Base-by-base conservation (phyloP, 2,113 vertebrate species). In the Erythrolamprus reginae region DNA sequence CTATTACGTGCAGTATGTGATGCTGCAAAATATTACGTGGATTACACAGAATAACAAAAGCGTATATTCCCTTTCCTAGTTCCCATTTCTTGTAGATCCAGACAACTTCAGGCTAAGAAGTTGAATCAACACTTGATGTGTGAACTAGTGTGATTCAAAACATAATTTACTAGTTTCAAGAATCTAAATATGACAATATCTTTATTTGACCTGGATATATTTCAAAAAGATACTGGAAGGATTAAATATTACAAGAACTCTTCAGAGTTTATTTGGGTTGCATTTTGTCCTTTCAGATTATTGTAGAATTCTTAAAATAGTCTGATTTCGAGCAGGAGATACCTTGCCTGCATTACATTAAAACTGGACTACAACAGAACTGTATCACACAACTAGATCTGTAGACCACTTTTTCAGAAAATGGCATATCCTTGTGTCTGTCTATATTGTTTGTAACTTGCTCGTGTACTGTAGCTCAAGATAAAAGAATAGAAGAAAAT, bases 71-170 rank as follows among this genome's bases (percentile, higher is more conserved):
- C 93, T 89, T 90, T 92, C 77, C 83, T 94, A 28, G 93, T 95
- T 93, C 94, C 94, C 94, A 94, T 94, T 96, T 96, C 96, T 93
- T 95, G 92, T 89, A 61, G 70, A 89, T 92, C 90, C 94, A 93
- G 93, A 84, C 93, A 91, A 93, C 93, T 92, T 85, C 82, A 92
- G 93, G 83, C 93, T 33, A 93, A 93, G 93, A n/a, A 90, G 24
- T 89, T 58, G 89, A 90, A 12, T 88, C 26, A 93, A 93, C 61
- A 90, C 93, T 93, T 89, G 92, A 88, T 87, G 90, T 93, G 89
- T 90, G 55, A 24, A 84, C 91, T 61, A 92, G 28, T 84, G 61
- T 92, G 91, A 83, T 24, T 90, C 89, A 85, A 47, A 17, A 28
- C 84, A 86, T 61, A 88, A 89, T 92, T 0, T 24, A 88, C 2